Evolutionary conservation across 2,797 vertebrate species (phyloP).

Genomic region (Triplophysa yarkandensis): DNA sequence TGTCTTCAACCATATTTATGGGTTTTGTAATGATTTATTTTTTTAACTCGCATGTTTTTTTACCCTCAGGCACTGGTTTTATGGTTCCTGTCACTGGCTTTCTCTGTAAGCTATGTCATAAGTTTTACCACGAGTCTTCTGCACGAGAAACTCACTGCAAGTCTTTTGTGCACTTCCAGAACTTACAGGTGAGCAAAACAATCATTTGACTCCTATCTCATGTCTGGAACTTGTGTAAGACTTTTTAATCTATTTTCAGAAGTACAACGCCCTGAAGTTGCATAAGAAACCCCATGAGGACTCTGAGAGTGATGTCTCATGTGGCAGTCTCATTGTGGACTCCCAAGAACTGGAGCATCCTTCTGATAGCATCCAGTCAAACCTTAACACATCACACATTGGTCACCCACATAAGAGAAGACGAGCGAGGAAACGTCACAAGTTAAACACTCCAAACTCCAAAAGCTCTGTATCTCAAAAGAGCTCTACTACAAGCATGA

Average conservation of each 20-base stretch:
- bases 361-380: background rate
- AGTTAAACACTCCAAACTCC: constrained; percentile 4
- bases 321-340: background rate
- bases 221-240: no score
- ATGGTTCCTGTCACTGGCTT: constrained; percentile 85
- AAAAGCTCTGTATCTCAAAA: background rate
- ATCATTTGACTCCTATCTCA: no score
- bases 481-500: background rate
- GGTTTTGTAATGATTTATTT: background rate
- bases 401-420: background rate
- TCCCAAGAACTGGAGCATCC: constrained; percentile 18
- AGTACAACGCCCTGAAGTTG: constrained; percentile 53
- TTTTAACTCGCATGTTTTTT: background rate
- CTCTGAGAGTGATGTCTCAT: constrained; percentile 27
- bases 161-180: constrained; percentile 84
- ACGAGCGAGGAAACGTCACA: constrained; percentile 1
- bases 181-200: constrained; percentile 78
- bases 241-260: constrained; percentile 50
- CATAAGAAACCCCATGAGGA: constrained; percentile 36
- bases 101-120: constrained; percentile 84
- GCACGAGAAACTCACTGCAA: constrained; percentile 84
- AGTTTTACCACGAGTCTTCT: constrained; percentile 85
- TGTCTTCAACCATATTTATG: background rate
- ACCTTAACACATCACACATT: background rate
- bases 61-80: constrained; percentile 80